Percentiles rank a stretch among this genome's conserved stretches.
phyloP scores from a whole-genome alignment of 2,888 invertebrate genomes.

The Apoderus coryli region DNA sequence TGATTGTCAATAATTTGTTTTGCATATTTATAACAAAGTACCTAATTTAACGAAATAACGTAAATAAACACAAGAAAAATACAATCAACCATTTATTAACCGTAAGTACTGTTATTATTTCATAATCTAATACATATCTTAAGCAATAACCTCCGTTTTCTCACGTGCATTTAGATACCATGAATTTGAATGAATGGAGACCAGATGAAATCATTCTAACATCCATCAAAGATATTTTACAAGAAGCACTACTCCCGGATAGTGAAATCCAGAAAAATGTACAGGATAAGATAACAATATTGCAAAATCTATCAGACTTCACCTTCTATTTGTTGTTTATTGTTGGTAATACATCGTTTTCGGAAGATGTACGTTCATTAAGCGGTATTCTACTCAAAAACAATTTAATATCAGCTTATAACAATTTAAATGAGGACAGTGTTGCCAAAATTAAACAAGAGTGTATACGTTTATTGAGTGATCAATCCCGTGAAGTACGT shows the following conservation, averaged over 20 bases:
- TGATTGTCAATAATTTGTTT: too few species aligned
- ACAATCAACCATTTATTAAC: too few species aligned
- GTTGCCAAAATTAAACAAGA: constrained; percentile 87
- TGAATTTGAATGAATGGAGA: constrained; percentile 67
- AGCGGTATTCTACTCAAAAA: constrained; percentile 96
- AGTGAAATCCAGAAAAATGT: constrained; percentile 89
- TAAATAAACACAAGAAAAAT: too few species aligned
- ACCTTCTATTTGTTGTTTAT: constrained; percentile 97
- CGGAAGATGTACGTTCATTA: constrained; percentile 90
- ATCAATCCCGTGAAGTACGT: constrained; percentile 84
- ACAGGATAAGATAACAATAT: constrained; percentile 94
- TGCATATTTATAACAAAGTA: too few species aligned
- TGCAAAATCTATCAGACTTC: constrained; percentile 95
- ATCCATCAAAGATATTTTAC: constrained; percentile 90
- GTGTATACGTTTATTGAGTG: constrained; percentile 85
- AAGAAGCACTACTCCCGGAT: constrained; percentile 95
- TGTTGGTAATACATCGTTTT: constrained; percentile 84
- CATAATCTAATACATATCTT: too few species aligned
- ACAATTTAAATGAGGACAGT: constrained; percentile 76
- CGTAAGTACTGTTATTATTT: too few species aligned
- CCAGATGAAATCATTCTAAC: constrained; percentile 89
- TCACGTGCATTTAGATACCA: too few species aligned
- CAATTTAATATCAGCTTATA: constrained; percentile 84
- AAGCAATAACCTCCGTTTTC: too few species aligned
- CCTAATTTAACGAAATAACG: too few species aligned